Evolutionary conservation across 2,888 invertebrate species (phyloP).

Genomic region (Dromius quadrimaculatus): DNA sequence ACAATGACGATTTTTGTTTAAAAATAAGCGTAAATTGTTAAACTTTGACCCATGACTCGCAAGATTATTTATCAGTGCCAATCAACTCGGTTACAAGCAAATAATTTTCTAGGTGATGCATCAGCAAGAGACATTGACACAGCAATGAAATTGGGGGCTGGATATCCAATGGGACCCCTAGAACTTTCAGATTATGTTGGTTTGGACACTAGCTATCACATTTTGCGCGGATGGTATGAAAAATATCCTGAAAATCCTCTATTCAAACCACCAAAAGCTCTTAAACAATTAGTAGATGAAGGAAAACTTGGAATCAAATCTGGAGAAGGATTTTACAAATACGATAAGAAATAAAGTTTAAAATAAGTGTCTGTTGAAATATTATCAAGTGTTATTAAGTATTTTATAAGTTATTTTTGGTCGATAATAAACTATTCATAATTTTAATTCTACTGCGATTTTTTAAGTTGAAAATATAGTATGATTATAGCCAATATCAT

Average conservation of each 20-base stretch:
- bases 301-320: constrained; percentile 85
- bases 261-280: constrained; percentile 73
- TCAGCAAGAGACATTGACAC: constrained; percentile 84
- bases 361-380: background rate
- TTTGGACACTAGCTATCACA: constrained; percentile 81
- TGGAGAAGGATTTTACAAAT: constrained; percentile 89
- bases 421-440: background rate
- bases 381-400: background rate
- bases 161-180: constrained; percentile 92
- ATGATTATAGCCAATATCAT: too few species aligned
- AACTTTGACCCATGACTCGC: constrained; percentile 17
- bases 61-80: background rate
- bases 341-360: constrained; percentile 67
- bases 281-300: constrained; percentile 79
- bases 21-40: background rate
- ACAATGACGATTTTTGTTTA: background rate
- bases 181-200: constrained; percentile 88
- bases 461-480: too few species aligned
- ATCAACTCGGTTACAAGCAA: background rate
- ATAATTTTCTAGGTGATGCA: constrained; percentile 71
- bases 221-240: constrained; percentile 84
- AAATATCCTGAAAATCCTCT: constrained; percentile 77
- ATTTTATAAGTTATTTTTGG: constrained; percentile 24
- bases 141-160: constrained; percentile 91
- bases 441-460: too few species aligned